Evolutionary conservation across 2,888 invertebrate genomes (phyloP).

Genomic region (Amiota communis): DNA sequence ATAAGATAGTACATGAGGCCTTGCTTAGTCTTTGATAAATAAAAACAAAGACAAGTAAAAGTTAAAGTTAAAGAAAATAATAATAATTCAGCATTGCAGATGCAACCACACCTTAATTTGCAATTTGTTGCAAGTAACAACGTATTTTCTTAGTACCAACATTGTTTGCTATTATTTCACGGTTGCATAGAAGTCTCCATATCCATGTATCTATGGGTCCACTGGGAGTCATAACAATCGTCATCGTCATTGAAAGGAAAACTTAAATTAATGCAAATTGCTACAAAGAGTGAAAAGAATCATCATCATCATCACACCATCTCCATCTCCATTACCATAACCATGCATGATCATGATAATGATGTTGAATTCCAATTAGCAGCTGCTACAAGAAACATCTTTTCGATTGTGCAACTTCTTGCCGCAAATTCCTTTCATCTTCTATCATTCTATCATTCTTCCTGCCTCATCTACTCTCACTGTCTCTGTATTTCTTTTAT

Average conservation of each 20-base stretch:
- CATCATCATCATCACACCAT: neutral
- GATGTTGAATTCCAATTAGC: constrained; percentile 26
- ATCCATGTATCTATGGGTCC: no score
- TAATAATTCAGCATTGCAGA: neutral
- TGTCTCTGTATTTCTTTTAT: no score
- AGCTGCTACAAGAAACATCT: neutral
- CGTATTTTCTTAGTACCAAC: constrained; percentile 12
- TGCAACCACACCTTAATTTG: constrained; percentile 24
- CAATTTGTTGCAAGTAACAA: constrained; percentile 16
- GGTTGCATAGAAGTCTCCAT: neutral
- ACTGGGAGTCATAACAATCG: neutral
- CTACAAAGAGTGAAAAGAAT: no score
- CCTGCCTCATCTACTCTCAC: no score
- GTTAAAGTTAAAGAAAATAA: neutral
- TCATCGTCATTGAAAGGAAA: constrained; percentile 12
- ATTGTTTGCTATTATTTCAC: constrained; percentile 14
- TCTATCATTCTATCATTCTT: no score
- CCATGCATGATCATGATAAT: neutral
- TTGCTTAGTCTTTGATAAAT: neutral
- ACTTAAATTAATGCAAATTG: constrained; percentile 27
- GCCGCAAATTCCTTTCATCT: no score
- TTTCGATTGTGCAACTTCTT: constrained; percentile 1
- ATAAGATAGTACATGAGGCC: no score
- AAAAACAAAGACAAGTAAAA: no score
- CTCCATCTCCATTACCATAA: no score